phyloP scores from a whole-genome alignment of 2,113 vertebrate genomes.

The Emberiza fucata region DNA sequence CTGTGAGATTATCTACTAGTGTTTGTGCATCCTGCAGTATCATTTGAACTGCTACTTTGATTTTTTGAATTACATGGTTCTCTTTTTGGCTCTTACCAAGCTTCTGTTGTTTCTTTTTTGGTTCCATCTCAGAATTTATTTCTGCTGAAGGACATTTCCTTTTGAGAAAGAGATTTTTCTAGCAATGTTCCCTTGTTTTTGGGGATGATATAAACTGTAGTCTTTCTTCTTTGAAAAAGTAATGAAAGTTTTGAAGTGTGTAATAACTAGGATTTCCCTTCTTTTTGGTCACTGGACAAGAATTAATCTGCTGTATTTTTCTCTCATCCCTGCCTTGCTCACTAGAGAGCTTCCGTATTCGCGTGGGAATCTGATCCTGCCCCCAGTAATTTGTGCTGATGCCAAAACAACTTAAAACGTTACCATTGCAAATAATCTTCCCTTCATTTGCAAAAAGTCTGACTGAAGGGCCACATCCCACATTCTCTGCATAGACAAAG shows the following conservation, averaged over 20 bases:
- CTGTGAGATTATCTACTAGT: slow-evolving; percentile 62
- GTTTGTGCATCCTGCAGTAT: slow-evolving; percentile 56
- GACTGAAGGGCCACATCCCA: slow-evolving; percentile 21
- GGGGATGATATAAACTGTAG: slow-evolving; percentile 22
- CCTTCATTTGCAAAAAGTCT: slow-evolving; percentile 33
- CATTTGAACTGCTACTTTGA: slow-evolving; percentile 45
- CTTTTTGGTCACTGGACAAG: slow-evolving; percentile 59
- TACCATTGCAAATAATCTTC: slow-evolving; percentile 48
- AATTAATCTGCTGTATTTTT: slow-evolving; percentile 64
- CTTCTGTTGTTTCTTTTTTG: slow-evolving; percentile 32
- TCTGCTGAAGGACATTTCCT: slow-evolving; percentile 4
- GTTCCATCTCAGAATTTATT: slow-evolving; percentile 28
- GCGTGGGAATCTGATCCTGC: slow-evolving; percentile 46
- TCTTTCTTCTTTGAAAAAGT: slow-evolving; percentile 37
- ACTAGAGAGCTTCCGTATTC: slow-evolving; percentile 48
- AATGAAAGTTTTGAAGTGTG: slow-evolving; percentile 15
- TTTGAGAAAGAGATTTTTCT: slow-evolving; percentile 48
- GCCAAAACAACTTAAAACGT: slow-evolving; percentile 50
- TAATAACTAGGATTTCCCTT: slow-evolving; percentile 47
- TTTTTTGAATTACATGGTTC: slow-evolving; percentile 14
- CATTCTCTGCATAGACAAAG: slow-evolving; percentile 37
- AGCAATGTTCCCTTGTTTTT: background rate
- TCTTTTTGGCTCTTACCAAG: slow-evolving; percentile 40
- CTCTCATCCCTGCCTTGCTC: slow-evolving; percentile 55
- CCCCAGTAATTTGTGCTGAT: slow-evolving; percentile 55